These are phyloP conservation scores for Lytechinus variegatus DNA, from an alignment of 35 echinoderm and acorn worm genomes.

Conservation along the genomic window DNA sequence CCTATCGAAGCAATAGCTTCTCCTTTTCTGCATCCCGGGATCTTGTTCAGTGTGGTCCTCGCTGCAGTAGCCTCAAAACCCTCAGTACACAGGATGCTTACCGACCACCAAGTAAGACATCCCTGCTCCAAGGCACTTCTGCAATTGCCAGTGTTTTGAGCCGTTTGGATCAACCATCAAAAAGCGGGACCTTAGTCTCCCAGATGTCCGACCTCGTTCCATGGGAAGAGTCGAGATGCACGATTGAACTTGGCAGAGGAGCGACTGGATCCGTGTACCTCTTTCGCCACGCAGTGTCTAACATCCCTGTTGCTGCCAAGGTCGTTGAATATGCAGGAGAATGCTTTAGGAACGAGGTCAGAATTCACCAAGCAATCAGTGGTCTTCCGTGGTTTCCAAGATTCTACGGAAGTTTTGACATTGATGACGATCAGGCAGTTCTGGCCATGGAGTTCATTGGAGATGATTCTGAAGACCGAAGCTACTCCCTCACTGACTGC, in stretches of 20 bases:
- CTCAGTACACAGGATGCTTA: no score
- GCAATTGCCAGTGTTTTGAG: no score
- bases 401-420: constrained; percentile 1
- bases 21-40: no score
- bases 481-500: constrained; percentile 10
- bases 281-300: background rate
- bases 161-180: no score
- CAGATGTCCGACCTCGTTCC: background rate
- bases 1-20: no score
- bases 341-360: background rate
- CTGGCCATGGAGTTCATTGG: constrained; percentile 43
- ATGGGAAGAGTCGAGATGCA: background rate
- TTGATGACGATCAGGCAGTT: background rate
- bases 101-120: no score
- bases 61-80: no score
- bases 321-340: background rate
- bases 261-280: background rate
- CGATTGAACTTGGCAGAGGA: background rate
- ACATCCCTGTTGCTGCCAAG: background rate
- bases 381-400: background rate
- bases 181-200: background rate
- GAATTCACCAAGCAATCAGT: constrained; percentile 30
- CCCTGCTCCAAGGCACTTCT: no score
- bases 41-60: no score
- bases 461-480: background rate